A percentile compares a stretch with the other conserved stretches of the same genome.
Conservation (phyloP, 2,113 vertebrate genomes). For the Polyodon spathula region DNA sequence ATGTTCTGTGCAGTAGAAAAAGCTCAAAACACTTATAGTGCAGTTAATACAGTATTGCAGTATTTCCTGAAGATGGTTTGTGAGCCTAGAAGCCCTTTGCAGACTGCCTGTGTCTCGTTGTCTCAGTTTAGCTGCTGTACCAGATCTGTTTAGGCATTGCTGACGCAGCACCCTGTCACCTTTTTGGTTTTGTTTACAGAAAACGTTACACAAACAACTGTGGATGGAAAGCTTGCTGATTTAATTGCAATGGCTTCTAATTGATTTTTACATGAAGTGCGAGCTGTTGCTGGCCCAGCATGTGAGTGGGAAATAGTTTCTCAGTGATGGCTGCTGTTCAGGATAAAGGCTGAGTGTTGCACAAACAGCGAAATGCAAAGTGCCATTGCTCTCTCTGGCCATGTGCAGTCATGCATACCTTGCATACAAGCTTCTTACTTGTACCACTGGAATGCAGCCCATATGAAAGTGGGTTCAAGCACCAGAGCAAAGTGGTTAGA, state of each 20-base stretch:
- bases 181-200: background rate
- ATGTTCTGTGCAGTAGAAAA: too few relatives aligned
- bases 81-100: background rate
- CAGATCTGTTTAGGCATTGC: background rate
- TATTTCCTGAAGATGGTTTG: background rate
- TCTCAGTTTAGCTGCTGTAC: background rate
- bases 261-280: conserved; percentile 40
- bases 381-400: too few relatives aligned
- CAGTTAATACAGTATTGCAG: too few relatives aligned
- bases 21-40: too few relatives aligned
- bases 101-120: background rate
- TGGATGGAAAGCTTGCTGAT: conserved; percentile 13
- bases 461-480: too few relatives aligned
- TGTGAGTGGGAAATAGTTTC: conserved; percentile 9
- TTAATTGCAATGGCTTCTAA: conserved; percentile 49
- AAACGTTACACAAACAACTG: conserved; percentile 1
- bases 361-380: too few relatives aligned
- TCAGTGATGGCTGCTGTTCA: background rate
- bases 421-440: too few relatives aligned
- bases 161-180: conserved; percentile 6
- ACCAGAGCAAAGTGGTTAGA: too few relatives aligned
- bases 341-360: background rate
- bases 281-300: conserved; percentile 20
- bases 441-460: too few relatives aligned
- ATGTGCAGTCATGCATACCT: too few relatives aligned